phyloP scores from a whole-genome alignment of 2,797 vertebrate species.

The Balearica regulorum region DNA sequence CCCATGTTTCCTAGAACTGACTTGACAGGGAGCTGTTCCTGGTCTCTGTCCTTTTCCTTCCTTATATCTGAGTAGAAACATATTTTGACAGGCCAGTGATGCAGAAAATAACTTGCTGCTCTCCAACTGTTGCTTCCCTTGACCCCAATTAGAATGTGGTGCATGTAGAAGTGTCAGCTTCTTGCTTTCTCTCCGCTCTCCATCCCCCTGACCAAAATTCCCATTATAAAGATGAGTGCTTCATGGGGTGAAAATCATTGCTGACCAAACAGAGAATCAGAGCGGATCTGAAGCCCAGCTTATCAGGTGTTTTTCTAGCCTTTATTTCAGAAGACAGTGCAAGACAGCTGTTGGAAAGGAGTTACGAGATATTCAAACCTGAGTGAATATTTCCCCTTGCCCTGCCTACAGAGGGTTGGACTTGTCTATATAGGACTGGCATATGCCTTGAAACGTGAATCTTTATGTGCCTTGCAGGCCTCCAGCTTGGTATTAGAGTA shows the following conservation, averaged over 20 bases:
- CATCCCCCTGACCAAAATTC: constrained; percentile 39
- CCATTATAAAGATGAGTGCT: constrained; percentile 29
- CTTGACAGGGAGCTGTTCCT: not conserved
- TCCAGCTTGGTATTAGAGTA: not conserved
- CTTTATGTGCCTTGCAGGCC: not conserved
- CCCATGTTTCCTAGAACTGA: not conserved
- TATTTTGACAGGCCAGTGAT: constrained; percentile 48
- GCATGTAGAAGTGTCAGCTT: constrained; percentile 51
- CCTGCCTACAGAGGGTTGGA: not conserved
- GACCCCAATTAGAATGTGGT: constrained; percentile 67
- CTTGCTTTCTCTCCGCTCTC: not conserved
- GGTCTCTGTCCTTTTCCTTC: not conserved
- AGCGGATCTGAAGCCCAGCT: not conserved
- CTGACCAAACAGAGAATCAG: not conserved
- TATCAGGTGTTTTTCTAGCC: not conserved
- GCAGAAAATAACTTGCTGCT: constrained; percentile 40
- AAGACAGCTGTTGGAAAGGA: not conserved
- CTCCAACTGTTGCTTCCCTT: constrained; percentile 30
- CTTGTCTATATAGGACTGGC: not conserved
- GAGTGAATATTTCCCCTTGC: not conserved
- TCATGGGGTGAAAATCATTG: not conserved
- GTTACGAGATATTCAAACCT: not conserved
- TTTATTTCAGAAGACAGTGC: not conserved
- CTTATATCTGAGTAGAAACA: constrained; percentile 11
- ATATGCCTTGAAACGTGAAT: not conserved